These are phyloP conservation scores for Nesometra sesokonis DNA, from an alignment of 35 echinoderm and acorn worm genomes.

Conservation along the genomic window DNA sequence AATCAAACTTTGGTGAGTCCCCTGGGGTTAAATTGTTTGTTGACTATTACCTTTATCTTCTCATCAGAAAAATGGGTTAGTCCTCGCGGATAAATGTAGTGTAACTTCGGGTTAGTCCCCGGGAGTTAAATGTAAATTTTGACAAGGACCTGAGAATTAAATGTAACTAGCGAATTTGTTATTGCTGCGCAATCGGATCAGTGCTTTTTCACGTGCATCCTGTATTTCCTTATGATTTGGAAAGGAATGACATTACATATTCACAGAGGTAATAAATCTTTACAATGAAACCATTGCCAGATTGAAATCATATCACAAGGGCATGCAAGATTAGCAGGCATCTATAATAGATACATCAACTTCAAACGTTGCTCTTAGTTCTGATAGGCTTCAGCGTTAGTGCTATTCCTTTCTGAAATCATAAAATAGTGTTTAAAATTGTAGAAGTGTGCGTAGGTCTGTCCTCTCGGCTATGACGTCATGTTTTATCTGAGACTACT, in stretches of 20 bases:
- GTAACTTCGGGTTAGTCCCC: too few relatives aligned
- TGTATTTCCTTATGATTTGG: constrained; percentile 20
- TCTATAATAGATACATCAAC: constrained; percentile 5
- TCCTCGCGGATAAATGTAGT: too few relatives aligned
- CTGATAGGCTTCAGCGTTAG: constrained; percentile 11
- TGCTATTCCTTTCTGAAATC: background rate
- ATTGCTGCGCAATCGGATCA: constrained; percentile 1
- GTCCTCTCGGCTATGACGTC: constrained; percentile 12
- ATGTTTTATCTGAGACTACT: too few relatives aligned
- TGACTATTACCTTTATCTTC: too few relatives aligned
- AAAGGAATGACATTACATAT: constrained; percentile 12
- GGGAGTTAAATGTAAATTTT: too few relatives aligned
- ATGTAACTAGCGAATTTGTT: too few relatives aligned
- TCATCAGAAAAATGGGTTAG: too few relatives aligned
- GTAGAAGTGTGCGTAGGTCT: constrained; percentile 4
- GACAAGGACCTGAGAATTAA: too few relatives aligned
- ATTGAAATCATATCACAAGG: constrained; percentile 27
- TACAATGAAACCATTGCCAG: constrained; percentile 8
- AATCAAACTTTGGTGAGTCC: too few relatives aligned
- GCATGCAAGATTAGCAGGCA: constrained; percentile 16
- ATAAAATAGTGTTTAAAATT: background rate
- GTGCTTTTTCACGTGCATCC: constrained; percentile 13
- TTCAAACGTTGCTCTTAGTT: background rate
- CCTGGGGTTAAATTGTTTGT: too few relatives aligned
- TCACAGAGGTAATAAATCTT: background rate